Evolutionary conservation across 1,140 invertebrate species (phyloP).

Genomic region (Druon quercuslanigerum): DNA sequence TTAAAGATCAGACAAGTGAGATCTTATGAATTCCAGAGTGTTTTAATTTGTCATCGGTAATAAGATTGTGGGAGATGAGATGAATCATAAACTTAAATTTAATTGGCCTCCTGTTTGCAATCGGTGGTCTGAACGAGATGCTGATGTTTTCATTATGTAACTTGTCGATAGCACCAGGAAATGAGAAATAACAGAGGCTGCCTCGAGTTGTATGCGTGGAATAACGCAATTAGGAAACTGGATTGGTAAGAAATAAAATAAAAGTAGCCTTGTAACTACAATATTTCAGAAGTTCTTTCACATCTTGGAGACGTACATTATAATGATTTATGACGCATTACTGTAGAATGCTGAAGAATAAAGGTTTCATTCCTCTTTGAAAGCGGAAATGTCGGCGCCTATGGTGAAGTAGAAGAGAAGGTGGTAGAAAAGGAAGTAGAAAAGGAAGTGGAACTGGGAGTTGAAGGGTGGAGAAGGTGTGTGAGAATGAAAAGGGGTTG

Average conservation of each 20-base stretch:
- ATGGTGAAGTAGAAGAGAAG: conserved; percentile 39
- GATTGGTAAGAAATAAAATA: conserved; percentile 2
- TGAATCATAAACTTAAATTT: conserved; percentile 36
- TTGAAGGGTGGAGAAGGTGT: conserved; percentile 54
- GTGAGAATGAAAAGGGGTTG: conserved; percentile 37
- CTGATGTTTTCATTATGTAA: conserved; percentile 30
- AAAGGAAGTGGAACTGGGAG: conserved; percentile 49
- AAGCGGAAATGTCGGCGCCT: background rate
- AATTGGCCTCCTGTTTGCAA: conserved; percentile 25
- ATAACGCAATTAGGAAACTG: conserved; percentile 37
- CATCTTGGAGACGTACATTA: background rate
- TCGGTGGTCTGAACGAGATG: conserved; percentile 24
- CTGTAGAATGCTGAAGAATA: conserved; percentile 15
- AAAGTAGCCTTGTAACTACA: background rate
- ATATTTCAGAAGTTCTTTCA: conserved; percentile 1
- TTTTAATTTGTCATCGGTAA: conserved; percentile 17
- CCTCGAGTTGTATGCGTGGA: conserved; percentile 38
- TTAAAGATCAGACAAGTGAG: background rate
- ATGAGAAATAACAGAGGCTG: conserved; percentile 46
- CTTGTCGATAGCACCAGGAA: conserved; percentile 49
- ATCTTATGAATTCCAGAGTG: conserved; percentile 8
- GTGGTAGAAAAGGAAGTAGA: conserved; percentile 59
- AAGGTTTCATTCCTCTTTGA: conserved; percentile 2
- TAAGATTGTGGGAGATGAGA: conserved; percentile 22
- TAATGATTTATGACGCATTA: conserved; percentile 21